phyloP scores from a whole-genome alignment of 2,113 vertebrate genomes.

The Sphyrna mokarran region DNA sequence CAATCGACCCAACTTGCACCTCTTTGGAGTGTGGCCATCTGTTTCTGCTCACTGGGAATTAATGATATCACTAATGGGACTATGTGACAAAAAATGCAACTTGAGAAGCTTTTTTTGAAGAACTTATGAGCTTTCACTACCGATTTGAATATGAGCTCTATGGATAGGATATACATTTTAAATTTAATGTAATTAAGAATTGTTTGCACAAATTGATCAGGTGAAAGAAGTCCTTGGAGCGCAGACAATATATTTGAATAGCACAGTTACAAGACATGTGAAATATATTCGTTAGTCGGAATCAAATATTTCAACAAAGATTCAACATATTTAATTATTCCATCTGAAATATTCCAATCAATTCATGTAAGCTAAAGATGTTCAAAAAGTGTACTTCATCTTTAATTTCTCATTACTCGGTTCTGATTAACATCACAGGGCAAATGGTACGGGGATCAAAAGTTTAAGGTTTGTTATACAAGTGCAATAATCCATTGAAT shows the following conservation, averaged over 20 bases:
- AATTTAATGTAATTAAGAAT: background rate
- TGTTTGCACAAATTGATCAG: background rate
- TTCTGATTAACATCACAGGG: background rate
- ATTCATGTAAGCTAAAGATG: background rate
- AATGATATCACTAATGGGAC: background rate
- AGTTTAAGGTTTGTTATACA: background rate
- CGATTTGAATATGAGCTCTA: background rate
- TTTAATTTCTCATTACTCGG: background rate
- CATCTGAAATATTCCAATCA: background rate
- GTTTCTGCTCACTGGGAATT: background rate
- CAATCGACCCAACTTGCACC: no score
- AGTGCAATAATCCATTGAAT: background rate
- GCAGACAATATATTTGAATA: background rate
- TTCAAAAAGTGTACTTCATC: slow-evolving; percentile 1
- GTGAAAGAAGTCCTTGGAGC: background rate
- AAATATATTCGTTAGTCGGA: background rate
- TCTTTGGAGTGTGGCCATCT: no score
- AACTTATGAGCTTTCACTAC: background rate
- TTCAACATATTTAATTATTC: background rate
- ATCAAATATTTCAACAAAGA: background rate
- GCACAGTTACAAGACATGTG: background rate
- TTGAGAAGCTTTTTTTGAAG: background rate
- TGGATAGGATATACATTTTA: background rate
- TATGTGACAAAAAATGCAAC: background rate
- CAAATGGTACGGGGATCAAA: background rate